Evolutionary conservation across 2,113 vertebrate species (phyloP).

Genomic region (Tupaia tana): DNA sequence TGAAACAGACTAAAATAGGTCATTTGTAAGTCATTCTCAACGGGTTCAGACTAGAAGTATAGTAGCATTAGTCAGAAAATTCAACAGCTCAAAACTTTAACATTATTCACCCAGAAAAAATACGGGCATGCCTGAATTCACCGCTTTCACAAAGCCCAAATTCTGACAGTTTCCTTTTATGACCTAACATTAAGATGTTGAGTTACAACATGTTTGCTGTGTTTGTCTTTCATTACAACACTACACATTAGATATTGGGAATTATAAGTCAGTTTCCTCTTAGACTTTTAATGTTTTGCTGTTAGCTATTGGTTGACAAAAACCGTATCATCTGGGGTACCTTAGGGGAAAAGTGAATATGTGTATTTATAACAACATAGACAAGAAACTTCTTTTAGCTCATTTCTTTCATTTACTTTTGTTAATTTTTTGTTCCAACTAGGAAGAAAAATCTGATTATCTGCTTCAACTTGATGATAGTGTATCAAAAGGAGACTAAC

Average conservation of each 20-base stretch:
- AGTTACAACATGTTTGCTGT: slow-evolving; percentile 38
- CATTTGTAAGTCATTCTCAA: background rate
- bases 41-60: background rate
- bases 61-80: slow-evolving; percentile 48
- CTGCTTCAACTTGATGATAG: background rate
- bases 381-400: background rate
- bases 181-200: background rate
- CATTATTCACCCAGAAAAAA: slow-evolving; percentile 47
- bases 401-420: background rate
- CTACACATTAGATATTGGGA: background rate
- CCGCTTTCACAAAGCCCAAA: slow-evolving; percentile 12
- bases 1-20: too few species aligned
- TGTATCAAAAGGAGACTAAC: slow-evolving; percentile 3
- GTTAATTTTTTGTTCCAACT: background rate
- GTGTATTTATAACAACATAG: slow-evolving; percentile 15
- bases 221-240: slow-evolving; percentile 31
- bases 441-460: background rate
- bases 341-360: background rate
- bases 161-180: background rate
- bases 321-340: background rate
- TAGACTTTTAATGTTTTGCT: slow-evolving; percentile 22
- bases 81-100: slow-evolving; percentile 20
- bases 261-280: slow-evolving; percentile 32
- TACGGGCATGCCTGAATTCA: background rate
- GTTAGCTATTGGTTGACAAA: slow-evolving; percentile 55